Evolutionary conservation across 1,140 invertebrate genomes (phyloP).

Genomic region (Penaeus chinensis): DNA sequence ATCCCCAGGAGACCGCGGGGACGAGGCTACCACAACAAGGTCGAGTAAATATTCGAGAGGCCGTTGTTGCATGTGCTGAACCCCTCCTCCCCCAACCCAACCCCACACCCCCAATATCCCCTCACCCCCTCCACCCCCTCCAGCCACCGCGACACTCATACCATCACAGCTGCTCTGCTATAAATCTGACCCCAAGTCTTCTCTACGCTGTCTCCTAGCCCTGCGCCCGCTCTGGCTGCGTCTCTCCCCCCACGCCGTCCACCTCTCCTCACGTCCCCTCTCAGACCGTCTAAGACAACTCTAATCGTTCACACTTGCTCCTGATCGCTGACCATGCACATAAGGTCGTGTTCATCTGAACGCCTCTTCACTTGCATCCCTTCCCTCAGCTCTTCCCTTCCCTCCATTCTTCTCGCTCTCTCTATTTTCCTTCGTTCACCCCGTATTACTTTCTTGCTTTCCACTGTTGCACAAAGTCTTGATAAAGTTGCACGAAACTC

Average conservation of each 20-base stretch:
- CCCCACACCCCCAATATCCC: not conserved
- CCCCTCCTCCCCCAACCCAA: not conserved
- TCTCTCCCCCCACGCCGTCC: not conserved
- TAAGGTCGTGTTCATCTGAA: no score
- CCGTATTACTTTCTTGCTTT: not conserved
- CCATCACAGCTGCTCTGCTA: no score
- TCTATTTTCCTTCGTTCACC: not conserved
- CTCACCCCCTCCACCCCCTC: not conserved
- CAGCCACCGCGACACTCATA: no score
- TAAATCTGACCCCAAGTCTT: no score
- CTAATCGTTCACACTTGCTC: not conserved
- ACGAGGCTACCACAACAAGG: no score
- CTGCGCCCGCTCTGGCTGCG: no score
- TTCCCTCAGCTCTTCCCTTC: not conserved
- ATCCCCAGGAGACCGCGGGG: no score
- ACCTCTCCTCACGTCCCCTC: not conserved
- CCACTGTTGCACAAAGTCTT: not conserved
- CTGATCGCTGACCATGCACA: not conserved
- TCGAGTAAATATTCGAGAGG: no score
- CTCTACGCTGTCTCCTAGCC: no score
- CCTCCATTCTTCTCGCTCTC: not conserved
- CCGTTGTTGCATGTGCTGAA: no score
- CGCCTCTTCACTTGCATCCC: not conserved
- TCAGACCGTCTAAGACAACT: no score
- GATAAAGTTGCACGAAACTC: no score